Conservation (phyloP, 2,888 invertebrate species). For the Halictus ligatus region DNA sequence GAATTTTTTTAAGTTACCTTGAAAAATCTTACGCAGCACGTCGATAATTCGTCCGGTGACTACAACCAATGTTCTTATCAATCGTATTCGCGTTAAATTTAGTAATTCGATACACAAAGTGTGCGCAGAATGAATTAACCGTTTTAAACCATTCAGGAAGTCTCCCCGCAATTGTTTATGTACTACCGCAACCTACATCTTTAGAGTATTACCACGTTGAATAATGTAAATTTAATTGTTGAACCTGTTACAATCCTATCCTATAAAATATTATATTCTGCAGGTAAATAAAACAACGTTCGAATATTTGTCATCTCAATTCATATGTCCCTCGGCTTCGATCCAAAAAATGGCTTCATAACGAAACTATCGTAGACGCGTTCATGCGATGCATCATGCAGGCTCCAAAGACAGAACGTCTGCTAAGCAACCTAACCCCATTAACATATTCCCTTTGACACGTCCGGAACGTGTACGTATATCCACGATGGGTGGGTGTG, state of each 20-base stretch:
- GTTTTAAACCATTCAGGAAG: background rate
- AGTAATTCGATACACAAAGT: background rate
- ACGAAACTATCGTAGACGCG: background rate
- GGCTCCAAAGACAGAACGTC: slow-evolving; percentile 1
- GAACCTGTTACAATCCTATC: background rate
- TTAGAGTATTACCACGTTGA: background rate
- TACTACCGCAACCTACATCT: background rate
- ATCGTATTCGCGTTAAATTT: background rate
- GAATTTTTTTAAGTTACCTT: background rate
- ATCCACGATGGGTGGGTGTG: slow-evolving; percentile 33
- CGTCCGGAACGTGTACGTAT: slow-evolving; percentile 2
- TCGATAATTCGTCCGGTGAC: background rate
- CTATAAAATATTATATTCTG: background rate
- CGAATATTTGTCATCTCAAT: slow-evolving; percentile 10
- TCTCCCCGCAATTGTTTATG: background rate
- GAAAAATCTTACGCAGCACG: background rate
- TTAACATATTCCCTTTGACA: background rate
- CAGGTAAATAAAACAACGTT: background rate
- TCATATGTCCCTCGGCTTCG: background rate
- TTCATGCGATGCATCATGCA: slow-evolving; percentile 13
- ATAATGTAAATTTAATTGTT: background rate
- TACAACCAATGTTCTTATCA: background rate
- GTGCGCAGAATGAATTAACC: background rate
- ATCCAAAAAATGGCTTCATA: slow-evolving; percentile 14
- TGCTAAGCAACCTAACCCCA: slow-evolving; percentile 1